Conservation (phyloP, 2,113 vertebrate species). For the Psilopogon haemacephalus region DNA sequence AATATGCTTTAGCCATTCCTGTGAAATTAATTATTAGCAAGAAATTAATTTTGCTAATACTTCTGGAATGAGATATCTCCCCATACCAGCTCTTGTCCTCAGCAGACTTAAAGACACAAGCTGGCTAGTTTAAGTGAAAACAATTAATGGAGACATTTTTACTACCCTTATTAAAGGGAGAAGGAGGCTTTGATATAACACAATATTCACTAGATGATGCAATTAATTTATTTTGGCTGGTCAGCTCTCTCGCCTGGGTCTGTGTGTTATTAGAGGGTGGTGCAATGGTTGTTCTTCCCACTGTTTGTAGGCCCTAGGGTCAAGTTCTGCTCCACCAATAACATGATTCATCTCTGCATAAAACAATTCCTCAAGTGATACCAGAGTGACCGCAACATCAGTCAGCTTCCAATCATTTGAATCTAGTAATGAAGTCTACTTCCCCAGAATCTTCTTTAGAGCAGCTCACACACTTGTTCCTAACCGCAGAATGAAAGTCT, state of each 20-base stretch:
- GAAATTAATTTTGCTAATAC: not conserved
- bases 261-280: slow-evolving; percentile 69
- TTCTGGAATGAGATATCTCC: not conserved
- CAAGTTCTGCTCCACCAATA: slow-evolving; percentile 63
- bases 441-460: slow-evolving; percentile 37
- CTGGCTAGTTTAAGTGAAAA: slow-evolving; percentile 22
- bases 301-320: slow-evolving; percentile 51
- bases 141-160: slow-evolving; percentile 53
- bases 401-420: slow-evolving; percentile 44
- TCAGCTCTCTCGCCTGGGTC: slow-evolving; percentile 14
- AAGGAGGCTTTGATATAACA: slow-evolving; percentile 58
- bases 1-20: not conserved
- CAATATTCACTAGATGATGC: slow-evolving; percentile 65
- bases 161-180: slow-evolving; percentile 41
- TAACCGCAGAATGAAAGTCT: slow-evolving; percentile 32
- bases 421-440: slow-evolving; percentile 39
- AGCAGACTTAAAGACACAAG: not conserved
- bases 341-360: slow-evolving; percentile 64
- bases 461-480: slow-evolving; percentile 42
- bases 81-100: not conserved
- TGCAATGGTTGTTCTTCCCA: slow-evolving; percentile 52
- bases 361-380: slow-evolving; percentile 65
- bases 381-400: slow-evolving; percentile 52
- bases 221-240: slow-evolving; percentile 71
- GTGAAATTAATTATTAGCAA: too few species aligned